Evolutionary conservation across 2,888 invertebrate species (phyloP), one percentile per base, ranked within the genome.

Genomic region (Agonopterix arenella): DNA sequence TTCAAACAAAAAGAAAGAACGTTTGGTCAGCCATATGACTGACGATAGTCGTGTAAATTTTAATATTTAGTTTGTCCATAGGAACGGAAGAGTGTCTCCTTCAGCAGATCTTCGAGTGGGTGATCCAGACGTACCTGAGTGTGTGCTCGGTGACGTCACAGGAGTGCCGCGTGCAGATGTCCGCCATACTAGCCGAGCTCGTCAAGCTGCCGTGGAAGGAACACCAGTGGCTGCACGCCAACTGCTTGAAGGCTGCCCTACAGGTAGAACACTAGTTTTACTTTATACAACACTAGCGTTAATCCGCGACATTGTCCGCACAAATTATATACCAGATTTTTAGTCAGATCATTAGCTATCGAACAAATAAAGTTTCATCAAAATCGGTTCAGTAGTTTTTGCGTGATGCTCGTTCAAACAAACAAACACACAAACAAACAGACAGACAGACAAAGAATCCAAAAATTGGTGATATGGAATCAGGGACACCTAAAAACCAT

Each of bases 31-130:
- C 18, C 18, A 4, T 18, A 28, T 28, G 7, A 3, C 40, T 40
- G 40, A 11, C 40, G 2, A 5, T 28, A 28, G 28, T 36, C 13
- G 2, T 36, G n/a, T 16, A 9, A 5, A 7, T 40, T 8, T 9
- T 8, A 28, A 28, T 38, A 28, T 5, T 28, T 28, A 1, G 28
- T 28, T 5, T 28, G 28, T 28, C 28, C 7, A 1, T 28, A 51
- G 85, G 76, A 2, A 64, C 67, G 2, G 77, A 74, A 41, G 59
- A 64, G 11, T 49, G 59, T 9, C 54, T 85, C 0, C 70, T 84
- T 0, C 73, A 74, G 28, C 65, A 71, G 11, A 61, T 72, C 37
- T 85, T 77, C 68, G 64, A 70, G 54, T 85, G 84, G 84, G 52
- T 60, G 9, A 55, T 73, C 11, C 61, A 61, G 16, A 60, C 61